Conservation (phyloP, 2,113 vertebrate species). For the Ursus arctos region DNA sequence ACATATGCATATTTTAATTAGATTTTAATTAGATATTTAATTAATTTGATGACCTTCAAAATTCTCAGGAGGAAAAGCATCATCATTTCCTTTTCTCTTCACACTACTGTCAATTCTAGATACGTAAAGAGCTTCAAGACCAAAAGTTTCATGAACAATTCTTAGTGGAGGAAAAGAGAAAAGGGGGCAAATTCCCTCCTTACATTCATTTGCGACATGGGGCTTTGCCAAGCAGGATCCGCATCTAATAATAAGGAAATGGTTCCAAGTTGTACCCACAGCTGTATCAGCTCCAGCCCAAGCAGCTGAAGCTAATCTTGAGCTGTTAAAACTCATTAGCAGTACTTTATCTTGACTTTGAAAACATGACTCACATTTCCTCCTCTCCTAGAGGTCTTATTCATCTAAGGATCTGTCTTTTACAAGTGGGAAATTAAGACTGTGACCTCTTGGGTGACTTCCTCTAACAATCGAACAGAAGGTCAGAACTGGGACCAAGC, state of each 20-base stretch:
- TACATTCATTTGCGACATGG: background rate
- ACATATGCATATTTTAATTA: slow-evolving; percentile 52
- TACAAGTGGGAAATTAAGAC: slow-evolving; percentile 44
- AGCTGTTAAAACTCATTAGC: slow-evolving; percentile 59
- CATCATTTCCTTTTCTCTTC: slow-evolving; percentile 46
- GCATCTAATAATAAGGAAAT: background rate
- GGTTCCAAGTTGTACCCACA: slow-evolving; percentile 20
- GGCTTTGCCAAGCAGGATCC: slow-evolving; percentile 17
- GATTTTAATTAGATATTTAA: background rate
- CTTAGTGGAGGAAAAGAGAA: slow-evolving; percentile 19
- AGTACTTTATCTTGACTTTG: slow-evolving; percentile 57
- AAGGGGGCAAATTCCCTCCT: slow-evolving; percentile 1
- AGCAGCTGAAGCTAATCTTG: slow-evolving; percentile 27
- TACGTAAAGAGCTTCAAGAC: slow-evolving; percentile 40
- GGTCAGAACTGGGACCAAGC: background rate
- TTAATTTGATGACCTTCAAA: background rate
- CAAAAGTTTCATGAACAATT: slow-evolving; percentile 49
- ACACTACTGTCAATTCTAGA: background rate
- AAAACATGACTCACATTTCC: slow-evolving; percentile 66
- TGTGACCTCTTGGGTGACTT: slow-evolving; percentile 43
- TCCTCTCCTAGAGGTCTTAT: slow-evolving; percentile 50
- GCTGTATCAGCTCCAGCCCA: background rate
- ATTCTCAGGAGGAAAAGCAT: slow-evolving; percentile 54
- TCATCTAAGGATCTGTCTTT: slow-evolving; percentile 57
- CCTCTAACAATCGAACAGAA: slow-evolving; percentile 51